Percentiles rank a stretch among this genome's conserved stretches.
Evolutionary conservation across 1,140 invertebrate species (phyloP).

Genomic region (Cyclina sinensis): DNA sequence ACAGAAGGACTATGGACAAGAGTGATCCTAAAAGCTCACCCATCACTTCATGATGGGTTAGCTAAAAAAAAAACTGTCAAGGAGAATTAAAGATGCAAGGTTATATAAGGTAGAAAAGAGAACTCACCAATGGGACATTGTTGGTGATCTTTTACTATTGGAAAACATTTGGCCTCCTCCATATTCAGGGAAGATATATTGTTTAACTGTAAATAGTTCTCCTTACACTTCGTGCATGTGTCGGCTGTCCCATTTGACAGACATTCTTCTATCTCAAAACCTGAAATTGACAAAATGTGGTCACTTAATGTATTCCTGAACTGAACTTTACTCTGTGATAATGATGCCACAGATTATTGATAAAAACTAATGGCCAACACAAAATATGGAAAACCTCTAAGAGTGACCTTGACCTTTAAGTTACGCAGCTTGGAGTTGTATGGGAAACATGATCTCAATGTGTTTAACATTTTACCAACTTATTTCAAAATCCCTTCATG

Average conservation of each 20-base stretch:
- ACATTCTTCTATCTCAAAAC: slow-evolving; percentile 13
- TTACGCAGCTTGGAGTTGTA: too few species aligned
- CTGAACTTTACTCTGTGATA: too few species aligned
- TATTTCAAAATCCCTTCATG: too few species aligned
- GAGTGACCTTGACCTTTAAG: not conserved
- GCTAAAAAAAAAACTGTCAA: too few species aligned
- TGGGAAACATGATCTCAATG: not conserved
- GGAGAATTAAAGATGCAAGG: too few species aligned
- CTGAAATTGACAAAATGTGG: not conserved
- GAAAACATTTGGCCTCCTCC: slow-evolving; percentile 11
- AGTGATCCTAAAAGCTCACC: too few species aligned
- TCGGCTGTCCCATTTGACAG: not conserved
- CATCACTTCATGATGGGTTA: too few species aligned
- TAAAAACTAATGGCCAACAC: not conserved
- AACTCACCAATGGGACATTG: slow-evolving; percentile 2
- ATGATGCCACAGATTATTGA: not conserved
- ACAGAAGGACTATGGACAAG: too few species aligned
- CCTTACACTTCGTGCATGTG: not conserved
- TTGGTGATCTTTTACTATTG: not conserved
- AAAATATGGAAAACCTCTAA: not conserved
- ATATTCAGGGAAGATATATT: slow-evolving; percentile 23
- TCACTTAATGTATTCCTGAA: not conserved
- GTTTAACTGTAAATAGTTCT: not conserved
- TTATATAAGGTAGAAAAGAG: too few species aligned
- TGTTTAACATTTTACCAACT: not conserved